These are phyloP conservation scores for Brachionus sp. DNA, from an alignment of 1,140 invertebrate genomes.

Conservation along the genomic window DNA sequence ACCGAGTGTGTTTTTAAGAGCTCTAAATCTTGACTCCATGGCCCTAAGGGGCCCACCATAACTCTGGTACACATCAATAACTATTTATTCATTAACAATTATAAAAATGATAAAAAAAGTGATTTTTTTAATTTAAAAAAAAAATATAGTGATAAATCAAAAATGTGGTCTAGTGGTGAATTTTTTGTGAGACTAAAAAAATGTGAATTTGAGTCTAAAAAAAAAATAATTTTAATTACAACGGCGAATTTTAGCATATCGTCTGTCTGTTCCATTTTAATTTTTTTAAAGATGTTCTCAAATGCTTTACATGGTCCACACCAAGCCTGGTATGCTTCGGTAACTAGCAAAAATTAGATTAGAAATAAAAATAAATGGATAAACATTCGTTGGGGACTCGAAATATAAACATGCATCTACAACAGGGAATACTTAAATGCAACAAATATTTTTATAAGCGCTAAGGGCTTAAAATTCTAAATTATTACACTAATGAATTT, in stretches of 20 bases:
- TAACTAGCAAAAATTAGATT: constrained; percentile 64
- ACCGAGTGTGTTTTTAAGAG: constrained; percentile 36
- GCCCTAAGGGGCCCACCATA: constrained; percentile 84
- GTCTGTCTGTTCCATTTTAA: constrained; percentile 81
- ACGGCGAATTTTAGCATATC: constrained; percentile 74
- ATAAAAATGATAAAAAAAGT: neutral
- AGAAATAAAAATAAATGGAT: neutral
- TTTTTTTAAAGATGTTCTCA: constrained; percentile 77
- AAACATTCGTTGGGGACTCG: neutral
- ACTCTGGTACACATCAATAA: constrained; percentile 81
- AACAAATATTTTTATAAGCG: neutral
- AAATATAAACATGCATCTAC: neutral
- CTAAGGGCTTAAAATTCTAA: neutral
- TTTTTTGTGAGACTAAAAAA: neutral
- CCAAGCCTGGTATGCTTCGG: constrained; percentile 88
- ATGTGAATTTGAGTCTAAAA: neutral
- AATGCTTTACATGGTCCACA: constrained; percentile 81
- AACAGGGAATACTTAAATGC: neutral
- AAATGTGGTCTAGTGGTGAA: neutral
- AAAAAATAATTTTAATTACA: constrained; percentile 61
- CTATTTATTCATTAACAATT: constrained; percentile 58
- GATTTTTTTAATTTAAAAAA: neutral
- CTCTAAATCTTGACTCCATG: constrained; percentile 64
- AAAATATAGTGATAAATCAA: neutral
- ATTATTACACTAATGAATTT: constrained; percentile 4